phyloP scores from a whole-genome alignment of 2,888 invertebrate species.

The Mycalesis mineus region DNA sequence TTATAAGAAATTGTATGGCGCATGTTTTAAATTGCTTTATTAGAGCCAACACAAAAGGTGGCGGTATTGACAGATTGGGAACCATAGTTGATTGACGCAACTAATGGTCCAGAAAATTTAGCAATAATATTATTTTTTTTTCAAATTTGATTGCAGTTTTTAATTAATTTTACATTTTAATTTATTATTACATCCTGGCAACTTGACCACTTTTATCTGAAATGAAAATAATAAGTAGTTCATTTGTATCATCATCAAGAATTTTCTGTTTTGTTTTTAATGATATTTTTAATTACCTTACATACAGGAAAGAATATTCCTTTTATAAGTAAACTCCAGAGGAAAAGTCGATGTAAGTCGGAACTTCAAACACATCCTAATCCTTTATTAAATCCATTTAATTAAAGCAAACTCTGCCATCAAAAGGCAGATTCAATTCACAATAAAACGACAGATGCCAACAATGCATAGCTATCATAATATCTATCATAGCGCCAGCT shows the following conservation, averaged over 20 bases:
- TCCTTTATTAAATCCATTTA: background rate
- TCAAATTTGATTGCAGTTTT: background rate
- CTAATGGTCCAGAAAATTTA: constrained; percentile 22
- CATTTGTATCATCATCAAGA: no score
- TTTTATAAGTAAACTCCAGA: no score
- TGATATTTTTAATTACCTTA: no score
- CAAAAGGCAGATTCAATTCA: constrained; percentile 1
- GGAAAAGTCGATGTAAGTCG: no score
- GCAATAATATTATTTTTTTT: background rate
- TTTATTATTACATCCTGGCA: no score
- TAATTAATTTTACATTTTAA: no score
- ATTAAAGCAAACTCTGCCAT: background rate
- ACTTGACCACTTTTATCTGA: no score
- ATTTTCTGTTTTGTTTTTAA: no score
- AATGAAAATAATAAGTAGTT: no score
- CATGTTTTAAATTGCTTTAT: constrained; percentile 25
- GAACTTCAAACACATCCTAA: background rate
- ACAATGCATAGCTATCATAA: constrained; percentile 8
- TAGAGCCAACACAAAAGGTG: constrained; percentile 21
- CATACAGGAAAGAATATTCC: no score
- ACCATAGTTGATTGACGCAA: constrained; percentile 20
- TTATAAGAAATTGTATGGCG: constrained; percentile 22
- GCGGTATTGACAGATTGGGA: constrained; percentile 19
- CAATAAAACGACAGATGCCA: constrained; percentile 12
- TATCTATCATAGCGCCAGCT: constrained; percentile 9